These are phyloP conservation scores for Nestor notabilis DNA, from an alignment of 2,113 vertebrate genomes.

Conservation along the genomic window DNA sequence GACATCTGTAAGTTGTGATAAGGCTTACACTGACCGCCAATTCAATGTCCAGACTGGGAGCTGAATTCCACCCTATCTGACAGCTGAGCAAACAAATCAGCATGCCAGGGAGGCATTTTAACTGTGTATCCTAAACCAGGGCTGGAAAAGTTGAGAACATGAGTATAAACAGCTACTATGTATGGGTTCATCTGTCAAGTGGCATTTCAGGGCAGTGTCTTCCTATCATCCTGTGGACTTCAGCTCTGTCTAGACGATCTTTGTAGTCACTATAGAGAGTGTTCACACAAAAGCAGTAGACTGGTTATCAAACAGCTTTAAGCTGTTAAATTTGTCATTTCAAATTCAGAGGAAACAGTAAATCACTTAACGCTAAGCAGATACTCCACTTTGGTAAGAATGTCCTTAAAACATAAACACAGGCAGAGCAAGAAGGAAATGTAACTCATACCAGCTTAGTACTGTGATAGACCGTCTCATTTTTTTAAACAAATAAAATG, in stretches of 20 bases:
- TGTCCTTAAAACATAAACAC: background rate
- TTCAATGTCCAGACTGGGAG: background rate
- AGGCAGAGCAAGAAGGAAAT: background rate
- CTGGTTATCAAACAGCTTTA: background rate
- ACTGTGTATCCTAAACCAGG: background rate
- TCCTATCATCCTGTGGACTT: background rate
- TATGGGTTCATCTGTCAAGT: background rate
- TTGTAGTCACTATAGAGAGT: background rate
- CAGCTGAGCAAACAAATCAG: background rate
- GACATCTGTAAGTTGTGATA: background rate
- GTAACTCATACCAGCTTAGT: background rate
- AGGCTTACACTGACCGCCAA: background rate
- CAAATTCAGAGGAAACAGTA: background rate
- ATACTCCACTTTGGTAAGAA: background rate
- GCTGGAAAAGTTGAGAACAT: background rate
- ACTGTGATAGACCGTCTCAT: background rate
- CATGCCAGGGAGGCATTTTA: background rate
- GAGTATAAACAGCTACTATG: background rate
- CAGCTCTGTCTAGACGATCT: background rate
- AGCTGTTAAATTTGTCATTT: background rate
- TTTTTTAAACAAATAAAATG: background rate
- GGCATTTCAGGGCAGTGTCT: background rate
- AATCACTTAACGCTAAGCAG: background rate
- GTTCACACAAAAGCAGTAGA: background rate
- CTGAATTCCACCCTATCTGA: rapidly evolving